Evolutionary conservation across 2,797 vertebrate genomes (phyloP), one percentile per base, ranked within the genome.

Genomic region (Anguilla pacifica): DNA sequence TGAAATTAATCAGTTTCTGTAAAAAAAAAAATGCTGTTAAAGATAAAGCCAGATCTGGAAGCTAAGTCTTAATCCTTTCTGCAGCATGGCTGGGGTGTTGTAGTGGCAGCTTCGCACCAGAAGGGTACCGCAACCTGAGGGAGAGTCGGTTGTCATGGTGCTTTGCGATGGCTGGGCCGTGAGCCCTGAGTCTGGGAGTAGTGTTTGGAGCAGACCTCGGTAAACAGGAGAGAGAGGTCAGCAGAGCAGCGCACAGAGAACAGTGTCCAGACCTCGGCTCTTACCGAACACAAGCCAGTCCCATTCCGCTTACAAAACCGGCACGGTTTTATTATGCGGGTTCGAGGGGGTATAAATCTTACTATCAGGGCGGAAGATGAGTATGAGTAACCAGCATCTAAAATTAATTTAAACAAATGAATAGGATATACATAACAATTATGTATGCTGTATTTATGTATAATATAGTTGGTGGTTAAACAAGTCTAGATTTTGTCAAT

Each of bases 221-320:
- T 74, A 77, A 84, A 87, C 77, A 9, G 43, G 43, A 22, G 35
- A 84, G 49, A 49, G 46, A 53, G 86, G 53, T 49, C 51, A 61
- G 46, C 35, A 39, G 57, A 19, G 53, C 22, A 49, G n/a, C 7
- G 43, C 7, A 55, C 35, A 22, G 25, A 64, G 25, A n/a, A 74
- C 49, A 84, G 6, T 87, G 11, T 55, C 28, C 87, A 59, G 49
- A 28, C 61, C 31, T 53, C 55, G 86, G 22, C 6, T 74, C 43
- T 49, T 5, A 70, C 43, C 25, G 25, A 84, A 67, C 43, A 83
- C 46, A n/a, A 82, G 19, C 43, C 25, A 10, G 79, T n/a, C 46
- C 51, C 15, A 51, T 57, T 87, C 53, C 25, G 57, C 59, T 46
- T 70, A 49, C 61, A 87, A 64, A 55, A 84, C 46, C 3, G 43